Percentiles rank a stretch among this genome's conserved stretches.
phyloP scores from a whole-genome alignment of 2,113 vertebrate species.

The Periophthalmus modestus region DNA sequence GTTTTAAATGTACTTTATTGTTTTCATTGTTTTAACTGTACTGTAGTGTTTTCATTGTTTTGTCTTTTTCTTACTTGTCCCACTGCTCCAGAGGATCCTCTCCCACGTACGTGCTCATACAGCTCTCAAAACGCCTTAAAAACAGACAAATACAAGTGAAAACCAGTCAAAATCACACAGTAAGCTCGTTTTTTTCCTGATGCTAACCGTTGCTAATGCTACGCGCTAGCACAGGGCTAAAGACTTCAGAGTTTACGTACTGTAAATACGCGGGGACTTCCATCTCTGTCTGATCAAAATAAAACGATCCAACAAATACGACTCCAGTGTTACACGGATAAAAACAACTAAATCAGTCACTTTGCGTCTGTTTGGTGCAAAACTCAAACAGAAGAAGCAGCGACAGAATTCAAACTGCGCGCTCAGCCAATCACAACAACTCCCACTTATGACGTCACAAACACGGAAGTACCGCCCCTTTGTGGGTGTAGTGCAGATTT shows the following conservation, averaged over 20 bases:
- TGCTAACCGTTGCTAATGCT: not conserved
- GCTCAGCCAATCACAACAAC: slow-evolving; percentile 53
- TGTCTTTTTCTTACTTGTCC: slow-evolving; percentile 88
- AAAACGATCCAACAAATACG: too few species aligned
- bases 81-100: slow-evolving; percentile 86
- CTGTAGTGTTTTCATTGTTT: not conserved
- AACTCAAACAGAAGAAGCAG: too few species aligned
- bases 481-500: too few species aligned
- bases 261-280: slow-evolving; percentile 57
- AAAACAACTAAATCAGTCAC: too few species aligned
- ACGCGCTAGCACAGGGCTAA: slow-evolving; percentile 9
- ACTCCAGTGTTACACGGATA: not conserved
- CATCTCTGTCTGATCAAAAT: slow-evolving; percentile 28
- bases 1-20: not conserved
- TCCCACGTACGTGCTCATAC: slow-evolving; percentile 78
- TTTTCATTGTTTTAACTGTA: not conserved
- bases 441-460: too few species aligned
- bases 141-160: not conserved
- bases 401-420: slow-evolving; percentile 64
- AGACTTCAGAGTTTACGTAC: slow-evolving; percentile 46
- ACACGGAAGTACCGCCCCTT: too few species aligned
- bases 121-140: slow-evolving; percentile 81
- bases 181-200: not conserved
- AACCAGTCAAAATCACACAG: not conserved
- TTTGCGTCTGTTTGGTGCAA: too few species aligned